Conservation (phyloP, 2,113 vertebrate genomes). For the Elaphurus davidianus region DNA sequence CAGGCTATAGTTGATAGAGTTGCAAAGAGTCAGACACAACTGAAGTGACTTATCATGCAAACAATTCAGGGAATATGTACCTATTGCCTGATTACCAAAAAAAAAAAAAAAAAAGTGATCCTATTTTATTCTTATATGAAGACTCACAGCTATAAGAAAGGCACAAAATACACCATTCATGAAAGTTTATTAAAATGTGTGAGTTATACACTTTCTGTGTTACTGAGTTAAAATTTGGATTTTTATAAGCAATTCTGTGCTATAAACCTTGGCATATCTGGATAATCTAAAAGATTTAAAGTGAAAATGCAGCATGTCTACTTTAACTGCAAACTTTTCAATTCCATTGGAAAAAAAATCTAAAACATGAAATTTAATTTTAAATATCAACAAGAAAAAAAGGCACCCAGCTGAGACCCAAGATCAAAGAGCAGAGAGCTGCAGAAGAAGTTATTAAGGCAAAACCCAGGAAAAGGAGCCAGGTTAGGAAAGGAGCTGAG, state of each 20-base stretch:
- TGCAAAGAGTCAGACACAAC: neutral
- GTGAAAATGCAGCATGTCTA: neutral
- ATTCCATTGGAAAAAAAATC: neutral
- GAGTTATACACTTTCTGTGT: neutral
- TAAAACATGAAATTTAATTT: constrained; percentile 12
- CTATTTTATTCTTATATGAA: neutral
- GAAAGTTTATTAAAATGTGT: constrained; percentile 36
- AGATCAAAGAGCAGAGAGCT: neutral
- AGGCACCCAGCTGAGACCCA: neutral
- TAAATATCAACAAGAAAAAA: neutral
- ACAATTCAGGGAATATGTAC: neutral
- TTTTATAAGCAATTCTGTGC: neutral
- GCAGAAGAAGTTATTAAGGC: neutral
- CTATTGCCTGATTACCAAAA: constrained; percentile 19
- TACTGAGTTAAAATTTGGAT: neutral
- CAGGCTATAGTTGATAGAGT: neutral
- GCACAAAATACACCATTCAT: neutral
- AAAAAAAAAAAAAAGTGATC: neutral
- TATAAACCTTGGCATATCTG: neutral
- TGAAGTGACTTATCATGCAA: neutral
- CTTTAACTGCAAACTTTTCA: neutral
- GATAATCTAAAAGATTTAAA: neutral
- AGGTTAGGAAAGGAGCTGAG: neutral
- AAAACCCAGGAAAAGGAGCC: neutral
- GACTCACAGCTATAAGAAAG: neutral